Percentiles rank a stretch among this genome's conserved stretches.
phyloP scores from a whole-genome alignment of 1,140 invertebrate species.

The Galendromus occidentalis region DNA sequence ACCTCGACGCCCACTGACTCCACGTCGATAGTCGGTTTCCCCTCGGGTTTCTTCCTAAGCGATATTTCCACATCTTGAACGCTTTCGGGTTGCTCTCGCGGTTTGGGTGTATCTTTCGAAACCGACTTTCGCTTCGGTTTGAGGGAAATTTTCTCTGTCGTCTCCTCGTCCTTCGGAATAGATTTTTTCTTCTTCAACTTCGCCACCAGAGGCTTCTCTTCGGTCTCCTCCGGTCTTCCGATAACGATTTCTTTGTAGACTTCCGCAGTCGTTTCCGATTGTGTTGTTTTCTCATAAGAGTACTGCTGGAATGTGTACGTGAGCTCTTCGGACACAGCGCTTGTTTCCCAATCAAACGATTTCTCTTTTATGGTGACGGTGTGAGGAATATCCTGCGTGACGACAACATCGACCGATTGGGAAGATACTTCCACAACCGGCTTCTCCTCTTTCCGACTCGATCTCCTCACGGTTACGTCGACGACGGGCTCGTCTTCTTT shows the following conservation, averaged over 20 bases:
- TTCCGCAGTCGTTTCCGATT: constrained; percentile 12
- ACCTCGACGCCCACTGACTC: background rate
- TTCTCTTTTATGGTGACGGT: background rate
- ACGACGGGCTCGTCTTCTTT: background rate
- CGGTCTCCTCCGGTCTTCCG: constrained; percentile 11
- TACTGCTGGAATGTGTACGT: background rate
- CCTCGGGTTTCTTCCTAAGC: constrained; percentile 9
- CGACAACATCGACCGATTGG: background rate
- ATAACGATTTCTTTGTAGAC: constrained; percentile 14
- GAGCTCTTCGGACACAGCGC: background rate
- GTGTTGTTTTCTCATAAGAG: constrained; percentile 13
- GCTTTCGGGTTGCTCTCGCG: constrained; percentile 2
- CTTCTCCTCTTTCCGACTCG: background rate
- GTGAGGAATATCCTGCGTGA: background rate
- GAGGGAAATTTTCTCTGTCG: constrained; percentile 9
- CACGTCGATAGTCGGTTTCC: background rate
- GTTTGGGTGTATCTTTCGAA: background rate
- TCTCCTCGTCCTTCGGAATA: constrained; percentile 9
- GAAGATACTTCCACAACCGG: background rate
- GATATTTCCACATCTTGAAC: constrained; percentile 16
- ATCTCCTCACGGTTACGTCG: background rate
- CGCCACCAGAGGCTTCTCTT: constrained; percentile 2
- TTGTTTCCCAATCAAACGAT: constrained; percentile 10
- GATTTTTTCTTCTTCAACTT: constrained; percentile 3
- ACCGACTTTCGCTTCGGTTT: background rate